A percentile compares a stretch with the other conserved stretches of the same genome.
Evolutionary conservation across 2,113 vertebrate species (phyloP).

Genomic region (Gallinago media): DNA sequence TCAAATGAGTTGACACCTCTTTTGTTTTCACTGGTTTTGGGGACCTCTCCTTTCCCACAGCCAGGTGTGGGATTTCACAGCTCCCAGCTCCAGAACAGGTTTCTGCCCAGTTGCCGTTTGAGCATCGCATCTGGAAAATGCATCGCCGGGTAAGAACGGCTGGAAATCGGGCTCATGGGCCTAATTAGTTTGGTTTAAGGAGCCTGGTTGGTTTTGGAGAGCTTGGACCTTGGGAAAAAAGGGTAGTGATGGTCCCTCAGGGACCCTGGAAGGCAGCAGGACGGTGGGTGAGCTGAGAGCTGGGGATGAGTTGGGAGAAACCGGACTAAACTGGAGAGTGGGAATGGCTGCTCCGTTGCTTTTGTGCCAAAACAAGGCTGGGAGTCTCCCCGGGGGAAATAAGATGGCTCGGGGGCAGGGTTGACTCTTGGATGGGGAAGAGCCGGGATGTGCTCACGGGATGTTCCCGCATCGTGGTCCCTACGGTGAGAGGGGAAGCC

Average conservation of each 20-base stretch:
- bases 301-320: not conserved
- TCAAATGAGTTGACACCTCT: not conserved
- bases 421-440: not conserved
- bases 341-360: not conserved
- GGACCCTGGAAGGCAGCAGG: not conserved
- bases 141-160: not conserved
- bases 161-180: not conserved
- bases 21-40: not conserved
- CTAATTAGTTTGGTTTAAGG: not conserved
- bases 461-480: not conserved
- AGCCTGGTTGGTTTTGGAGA: not conserved
- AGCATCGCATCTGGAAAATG: not conserved
- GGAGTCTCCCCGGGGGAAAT: not conserved
- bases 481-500: not conserved
- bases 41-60: conserved; percentile 2
- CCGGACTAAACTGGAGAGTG: not conserved
- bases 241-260: not conserved
- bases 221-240: not conserved
- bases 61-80: not conserved
- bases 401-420: not conserved
- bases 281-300: not conserved
- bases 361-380: not conserved
- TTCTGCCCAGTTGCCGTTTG: not conserved
- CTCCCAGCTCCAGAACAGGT: not conserved
- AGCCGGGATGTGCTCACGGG: not conserved